Percentiles rank a stretch among this genome's conserved stretches.
Conservation (phyloP, 2,113 vertebrate species). For the Origma solitaria region DNA sequence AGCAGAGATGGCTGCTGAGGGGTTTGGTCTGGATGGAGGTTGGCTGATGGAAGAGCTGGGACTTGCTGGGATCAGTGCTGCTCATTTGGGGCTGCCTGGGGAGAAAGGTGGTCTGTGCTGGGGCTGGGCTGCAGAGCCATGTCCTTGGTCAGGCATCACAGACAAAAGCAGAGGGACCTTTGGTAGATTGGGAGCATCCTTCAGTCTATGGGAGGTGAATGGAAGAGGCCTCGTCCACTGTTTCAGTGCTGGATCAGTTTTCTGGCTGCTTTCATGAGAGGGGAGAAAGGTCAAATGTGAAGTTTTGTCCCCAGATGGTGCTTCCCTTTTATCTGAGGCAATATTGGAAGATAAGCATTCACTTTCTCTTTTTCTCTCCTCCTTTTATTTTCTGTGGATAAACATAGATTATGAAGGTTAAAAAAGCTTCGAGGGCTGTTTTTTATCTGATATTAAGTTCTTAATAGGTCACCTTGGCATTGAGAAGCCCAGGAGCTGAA, state of each 20-base stretch:
- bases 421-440: conserved; percentile 32
- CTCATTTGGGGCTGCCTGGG: not conserved
- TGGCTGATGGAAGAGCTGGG: not conserved
- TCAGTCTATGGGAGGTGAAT: not conserved
- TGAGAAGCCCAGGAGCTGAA: conserved; percentile 35
- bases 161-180: not conserved
- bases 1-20: not conserved
- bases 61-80: not conserved
- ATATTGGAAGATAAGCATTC: conserved; percentile 52
- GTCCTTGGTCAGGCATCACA: not conserved
- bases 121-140: not conserved
- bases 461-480: conserved; percentile 64
- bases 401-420: conserved; percentile 56
- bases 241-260: not conserved
- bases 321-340: conserved; percentile 67
- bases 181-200: not conserved
- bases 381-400: not conserved
- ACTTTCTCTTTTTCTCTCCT: not conserved
- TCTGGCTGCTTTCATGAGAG: not conserved
- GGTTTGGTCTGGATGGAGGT: not conserved
- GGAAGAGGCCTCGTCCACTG: not conserved
- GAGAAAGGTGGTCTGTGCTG: not conserved
- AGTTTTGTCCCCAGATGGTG: conserved; percentile 61
- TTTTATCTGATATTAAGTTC: conserved; percentile 57
- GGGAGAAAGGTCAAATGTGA: conserved; percentile 57